Percentiles rank a stretch among this genome's conserved stretches.
Evolutionary conservation across 2,113 vertebrate genomes (phyloP).

Genomic region (Dasypus novemcinctus): DNA sequence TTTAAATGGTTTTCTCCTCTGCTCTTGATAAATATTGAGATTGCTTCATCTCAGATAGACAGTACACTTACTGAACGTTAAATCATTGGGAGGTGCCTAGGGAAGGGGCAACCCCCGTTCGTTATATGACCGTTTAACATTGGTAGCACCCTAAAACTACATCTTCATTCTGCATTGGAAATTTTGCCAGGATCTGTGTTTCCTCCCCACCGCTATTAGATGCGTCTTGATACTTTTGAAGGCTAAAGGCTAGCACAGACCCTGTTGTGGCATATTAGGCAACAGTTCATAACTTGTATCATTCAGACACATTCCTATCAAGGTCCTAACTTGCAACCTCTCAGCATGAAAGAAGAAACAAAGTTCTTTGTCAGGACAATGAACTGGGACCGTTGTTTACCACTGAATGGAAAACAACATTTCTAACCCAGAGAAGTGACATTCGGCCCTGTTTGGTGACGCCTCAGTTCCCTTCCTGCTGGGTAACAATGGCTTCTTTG

Average conservation of each 20-base stretch:
- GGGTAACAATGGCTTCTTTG: slow-evolving; percentile 80
- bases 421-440: slow-evolving; percentile 71
- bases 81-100: not conserved
- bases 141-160: not conserved
- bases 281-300: not conserved
- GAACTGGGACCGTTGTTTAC: slow-evolving; percentile 74
- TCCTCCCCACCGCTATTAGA: not conserved
- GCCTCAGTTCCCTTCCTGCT: slow-evolving; percentile 54
- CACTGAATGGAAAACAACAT: slow-evolving; percentile 66
- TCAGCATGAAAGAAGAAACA: not conserved
- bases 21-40: slow-evolving; percentile 51
- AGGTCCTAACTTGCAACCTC: not conserved
- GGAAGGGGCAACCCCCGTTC: not conserved
- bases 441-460: slow-evolving; percentile 63
- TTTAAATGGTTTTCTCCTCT: slow-evolving; percentile 5
- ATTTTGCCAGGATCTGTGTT: not conserved
- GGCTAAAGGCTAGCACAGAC: not conserved
- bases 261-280: not conserved
- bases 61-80: not conserved
- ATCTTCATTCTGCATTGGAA: not conserved
- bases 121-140: not conserved
- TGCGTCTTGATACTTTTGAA: not conserved
- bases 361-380: slow-evolving; percentile 53
- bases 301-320: not conserved
- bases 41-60: slow-evolving; percentile 44